Evolutionary conservation across 2,797 vertebrate species (phyloP).

Genomic region (Molothrus ater): DNA sequence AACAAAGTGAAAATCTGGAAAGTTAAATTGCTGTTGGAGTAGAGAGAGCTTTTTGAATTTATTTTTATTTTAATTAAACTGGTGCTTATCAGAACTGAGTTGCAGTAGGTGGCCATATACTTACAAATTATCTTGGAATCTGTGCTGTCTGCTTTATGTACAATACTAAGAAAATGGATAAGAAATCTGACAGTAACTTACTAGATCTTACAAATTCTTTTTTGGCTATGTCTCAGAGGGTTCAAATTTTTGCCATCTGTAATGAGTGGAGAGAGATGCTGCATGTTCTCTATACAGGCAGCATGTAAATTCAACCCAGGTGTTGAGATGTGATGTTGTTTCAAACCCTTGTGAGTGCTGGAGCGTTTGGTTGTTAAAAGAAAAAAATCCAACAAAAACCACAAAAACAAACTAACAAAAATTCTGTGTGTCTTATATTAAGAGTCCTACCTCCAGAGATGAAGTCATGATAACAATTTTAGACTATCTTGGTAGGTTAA

Average conservation of each 20-base stretch:
- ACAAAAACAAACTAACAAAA: neutral
- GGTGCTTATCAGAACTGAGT: neutral
- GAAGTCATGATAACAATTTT: neutral
- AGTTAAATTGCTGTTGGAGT: neutral
- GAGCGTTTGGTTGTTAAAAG: neutral
- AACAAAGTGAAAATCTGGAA: neutral
- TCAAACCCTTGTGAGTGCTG: neutral
- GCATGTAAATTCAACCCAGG: neutral
- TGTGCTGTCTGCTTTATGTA: neutral
- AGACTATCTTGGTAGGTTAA: neutral
- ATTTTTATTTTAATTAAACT: neutral
- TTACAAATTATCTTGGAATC: neutral
- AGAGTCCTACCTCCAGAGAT: neutral
- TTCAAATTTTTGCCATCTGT: neutral
- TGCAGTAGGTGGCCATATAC: neutral
- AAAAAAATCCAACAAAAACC: fast-evolving
- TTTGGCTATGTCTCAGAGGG: neutral
- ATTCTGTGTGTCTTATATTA: neutral
- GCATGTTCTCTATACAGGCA: neutral
- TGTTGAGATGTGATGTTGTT: neutral
- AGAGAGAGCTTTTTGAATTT: neutral
- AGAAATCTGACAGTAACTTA: neutral
- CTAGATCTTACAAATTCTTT: neutral
- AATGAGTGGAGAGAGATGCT: neutral
- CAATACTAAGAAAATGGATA: neutral